A percentile compares a stretch with the other conserved stretches of the same genome.
Evolutionary conservation across 2,797 vertebrate genomes (phyloP).

Genomic region (Chelidonichthys spinosus): DNA sequence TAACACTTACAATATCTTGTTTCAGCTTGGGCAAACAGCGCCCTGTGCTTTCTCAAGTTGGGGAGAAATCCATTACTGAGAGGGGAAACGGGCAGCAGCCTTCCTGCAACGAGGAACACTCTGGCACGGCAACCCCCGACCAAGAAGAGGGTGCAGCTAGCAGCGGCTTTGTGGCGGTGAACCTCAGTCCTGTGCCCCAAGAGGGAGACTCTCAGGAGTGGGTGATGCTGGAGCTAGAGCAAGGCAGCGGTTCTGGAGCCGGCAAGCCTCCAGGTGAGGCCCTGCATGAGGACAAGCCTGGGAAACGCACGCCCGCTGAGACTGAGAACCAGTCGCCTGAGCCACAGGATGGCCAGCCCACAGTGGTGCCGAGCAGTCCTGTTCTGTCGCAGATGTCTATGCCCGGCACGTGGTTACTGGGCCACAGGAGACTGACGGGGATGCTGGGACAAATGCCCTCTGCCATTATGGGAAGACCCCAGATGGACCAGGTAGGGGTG

Average conservation of each 20-base stretch:
- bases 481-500: constrained; percentile 88
- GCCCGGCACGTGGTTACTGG: constrained; percentile 86
- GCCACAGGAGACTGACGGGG: constrained; percentile 89
- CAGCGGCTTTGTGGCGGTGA: constrained; percentile 94
- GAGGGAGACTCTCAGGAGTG: constrained; percentile 96
- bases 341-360: constrained; percentile 77
- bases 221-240: constrained; percentile 96
- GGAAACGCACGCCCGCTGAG: constrained; percentile 79
- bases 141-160: constrained; percentile 89
- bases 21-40: constrained; percentile 82
- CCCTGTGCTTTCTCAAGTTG: constrained; percentile 78
- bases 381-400: constrained; percentile 86
- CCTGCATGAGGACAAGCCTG: constrained; percentile 84
- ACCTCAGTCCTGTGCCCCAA: constrained; percentile 92
- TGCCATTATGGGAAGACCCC: constrained; percentile 88
- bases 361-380: constrained; percentile 81
- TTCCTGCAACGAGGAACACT: constrained; percentile 88
- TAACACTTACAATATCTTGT: constrained; percentile 38
- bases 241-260: constrained; percentile 86
- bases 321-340: constrained; percentile 73
- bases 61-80: constrained; percentile 73
- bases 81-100: constrained; percentile 75
- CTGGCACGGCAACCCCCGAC: constrained; percentile 86
- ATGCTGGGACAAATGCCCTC: constrained; percentile 87
- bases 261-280: constrained; percentile 78